phyloP scores from a whole-genome alignment of 2,888 invertebrate genomes.

The Panorpa germanica region DNA sequence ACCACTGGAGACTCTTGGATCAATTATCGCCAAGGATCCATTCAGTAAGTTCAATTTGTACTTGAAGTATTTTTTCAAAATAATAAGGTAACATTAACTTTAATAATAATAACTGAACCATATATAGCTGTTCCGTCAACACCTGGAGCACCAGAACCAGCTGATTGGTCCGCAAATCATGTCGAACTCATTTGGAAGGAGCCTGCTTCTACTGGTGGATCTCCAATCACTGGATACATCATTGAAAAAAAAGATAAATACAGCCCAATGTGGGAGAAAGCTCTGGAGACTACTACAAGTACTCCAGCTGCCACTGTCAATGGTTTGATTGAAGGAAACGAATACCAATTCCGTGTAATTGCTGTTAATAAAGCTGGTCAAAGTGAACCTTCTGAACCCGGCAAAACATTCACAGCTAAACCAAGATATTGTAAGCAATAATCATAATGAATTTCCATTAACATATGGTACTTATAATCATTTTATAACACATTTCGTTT shows the following conservation, averaged over 20 bases:
- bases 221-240: slow-evolving; percentile 84
- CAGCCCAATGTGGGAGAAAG: slow-evolving; percentile 86
- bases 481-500: slow-evolving; percentile 23
- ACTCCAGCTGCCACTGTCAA: slow-evolving; percentile 63
- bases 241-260: slow-evolving; percentile 87
- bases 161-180: slow-evolving; percentile 84
- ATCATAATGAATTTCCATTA: slow-evolving; percentile 5
- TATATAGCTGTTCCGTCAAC: slow-evolving; percentile 61
- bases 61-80: slow-evolving; percentile 3
- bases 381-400: slow-evolving; percentile 77
- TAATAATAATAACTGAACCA: slow-evolving; percentile 3
- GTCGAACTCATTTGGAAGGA: slow-evolving; percentile 83
- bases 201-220: slow-evolving; percentile 80
- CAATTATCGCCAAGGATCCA: slow-evolving; percentile 87
- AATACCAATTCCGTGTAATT: slow-evolving; percentile 90
- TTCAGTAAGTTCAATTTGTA: slow-evolving; percentile 48
- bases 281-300: slow-evolving; percentile 60
- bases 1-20: slow-evolving; percentile 82
- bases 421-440: slow-evolving; percentile 60
- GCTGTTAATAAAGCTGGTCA: slow-evolving; percentile 91
- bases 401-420: slow-evolving; percentile 71
- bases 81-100: slow-evolving; percentile 1
- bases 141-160: slow-evolving; percentile 78
- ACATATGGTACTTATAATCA: slow-evolving; percentile 1
- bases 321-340: slow-evolving; percentile 85